Conservation (phyloP, 2,797 vertebrate species). For the Denticeps clupeoides region DNA sequence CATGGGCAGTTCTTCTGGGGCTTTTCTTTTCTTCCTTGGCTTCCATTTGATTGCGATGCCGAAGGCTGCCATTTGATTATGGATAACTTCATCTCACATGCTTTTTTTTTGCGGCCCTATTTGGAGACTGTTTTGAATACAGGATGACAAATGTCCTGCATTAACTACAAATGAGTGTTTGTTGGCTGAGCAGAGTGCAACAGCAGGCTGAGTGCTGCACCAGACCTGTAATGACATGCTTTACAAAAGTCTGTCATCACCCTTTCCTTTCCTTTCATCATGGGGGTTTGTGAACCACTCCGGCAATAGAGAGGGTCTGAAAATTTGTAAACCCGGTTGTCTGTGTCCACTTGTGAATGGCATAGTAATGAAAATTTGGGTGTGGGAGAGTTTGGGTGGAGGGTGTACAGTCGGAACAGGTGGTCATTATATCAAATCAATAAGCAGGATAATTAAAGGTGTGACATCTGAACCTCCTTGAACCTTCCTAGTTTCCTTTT, state of each 20-base stretch:
- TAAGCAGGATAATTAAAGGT: too few species aligned
- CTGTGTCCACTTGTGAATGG: too few species aligned
- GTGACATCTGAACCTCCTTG: too few species aligned
- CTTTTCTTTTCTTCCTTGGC: too few species aligned
- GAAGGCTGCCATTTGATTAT: not conserved
- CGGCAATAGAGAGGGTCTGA: not conserved
- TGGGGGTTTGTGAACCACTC: not conserved
- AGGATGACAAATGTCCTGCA: conserved; percentile 13
- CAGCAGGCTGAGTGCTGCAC: conserved; percentile 6
- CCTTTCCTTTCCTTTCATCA: conserved; percentile 10
- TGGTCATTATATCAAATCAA: too few species aligned
- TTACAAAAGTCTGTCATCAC: conserved; percentile 42
- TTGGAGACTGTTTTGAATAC: conserved; percentile 26
- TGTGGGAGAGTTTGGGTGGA: too few species aligned
- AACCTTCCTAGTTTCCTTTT: too few species aligned
- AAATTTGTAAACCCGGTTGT: too few species aligned
- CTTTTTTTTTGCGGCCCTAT: conserved; percentile 8
- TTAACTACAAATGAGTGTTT: not conserved
- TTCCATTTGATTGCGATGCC: not conserved
- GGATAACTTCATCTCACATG: not conserved
- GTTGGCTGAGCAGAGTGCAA: not conserved
- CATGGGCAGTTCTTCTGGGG: too few species aligned
- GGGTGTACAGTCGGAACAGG: too few species aligned
- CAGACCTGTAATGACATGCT: conserved; percentile 51
- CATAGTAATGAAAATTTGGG: too few species aligned